Percentiles rank a stretch among this genome's conserved stretches.
phyloP scores from a whole-genome alignment of 2,888 invertebrate genomes.

The Drosophila merina region DNA sequence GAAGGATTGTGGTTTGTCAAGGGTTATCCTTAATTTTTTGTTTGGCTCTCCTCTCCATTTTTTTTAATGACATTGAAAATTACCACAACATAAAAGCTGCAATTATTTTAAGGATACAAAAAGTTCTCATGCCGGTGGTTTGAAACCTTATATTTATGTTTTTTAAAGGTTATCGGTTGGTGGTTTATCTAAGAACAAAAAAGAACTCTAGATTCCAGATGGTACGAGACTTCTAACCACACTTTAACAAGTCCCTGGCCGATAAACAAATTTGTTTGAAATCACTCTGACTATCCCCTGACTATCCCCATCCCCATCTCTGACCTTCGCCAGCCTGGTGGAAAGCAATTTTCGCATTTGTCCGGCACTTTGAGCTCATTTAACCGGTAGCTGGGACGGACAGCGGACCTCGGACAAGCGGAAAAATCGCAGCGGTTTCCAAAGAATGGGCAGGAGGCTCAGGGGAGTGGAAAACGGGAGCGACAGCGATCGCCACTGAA shows the following conservation, averaged over 20 bases:
- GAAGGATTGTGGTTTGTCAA: too few species aligned
- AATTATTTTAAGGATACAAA: not conserved
- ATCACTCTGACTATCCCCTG: not conserved
- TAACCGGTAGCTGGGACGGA: conserved; percentile 64
- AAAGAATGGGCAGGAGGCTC: not conserved
- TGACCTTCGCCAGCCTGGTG: conserved; percentile 6
- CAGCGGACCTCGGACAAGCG: conserved; percentile 7
- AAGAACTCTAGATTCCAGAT: not conserved
- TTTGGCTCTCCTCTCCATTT: too few species aligned
- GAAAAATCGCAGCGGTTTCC: conserved; percentile 11
- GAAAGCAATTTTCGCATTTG: conserved; percentile 68
- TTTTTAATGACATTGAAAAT: too few species aligned
- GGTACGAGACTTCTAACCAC: not conserved
- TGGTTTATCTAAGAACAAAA: not conserved
- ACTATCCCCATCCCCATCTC: not conserved
- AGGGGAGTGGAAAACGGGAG: conserved; percentile 25
- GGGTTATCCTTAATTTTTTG: too few species aligned
- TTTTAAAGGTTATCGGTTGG: not conserved
- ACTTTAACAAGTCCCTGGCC: conserved; percentile 3
- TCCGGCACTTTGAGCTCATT: conserved; percentile 70
- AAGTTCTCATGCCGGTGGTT: not conserved
- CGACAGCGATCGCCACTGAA: conserved; percentile 71
- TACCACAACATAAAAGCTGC: not conserved
- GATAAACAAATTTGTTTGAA: conserved; percentile 13
- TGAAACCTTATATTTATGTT: not conserved